These are phyloP conservation scores for Apogon talboti DNA, from an alignment of 2,797 vertebrate genomes.

Conservation along the genomic window DNA sequence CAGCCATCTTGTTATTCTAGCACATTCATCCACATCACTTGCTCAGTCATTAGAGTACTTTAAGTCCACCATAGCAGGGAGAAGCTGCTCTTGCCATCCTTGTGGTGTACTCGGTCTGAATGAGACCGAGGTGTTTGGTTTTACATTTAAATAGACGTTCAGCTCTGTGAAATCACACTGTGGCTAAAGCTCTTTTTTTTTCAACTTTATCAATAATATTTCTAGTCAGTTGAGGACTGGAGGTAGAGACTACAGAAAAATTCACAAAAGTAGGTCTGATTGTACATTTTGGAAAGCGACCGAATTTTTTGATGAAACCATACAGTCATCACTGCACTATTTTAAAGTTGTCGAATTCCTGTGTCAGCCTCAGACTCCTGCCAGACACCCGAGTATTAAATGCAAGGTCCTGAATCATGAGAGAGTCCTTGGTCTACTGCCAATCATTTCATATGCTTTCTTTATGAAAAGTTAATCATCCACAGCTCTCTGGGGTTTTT, in stretches of 20 bases:
- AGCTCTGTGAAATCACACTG: conserved; percentile 8
- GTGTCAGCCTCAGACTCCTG: conserved; percentile 68
- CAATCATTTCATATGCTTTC: conserved; percentile 83
- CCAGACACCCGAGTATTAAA: conserved; percentile 74
- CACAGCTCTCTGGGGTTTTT: conserved; percentile 76
- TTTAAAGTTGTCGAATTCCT: conserved; percentile 73
- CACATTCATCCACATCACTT: conserved; percentile 79
- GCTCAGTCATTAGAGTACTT: conserved; percentile 62
- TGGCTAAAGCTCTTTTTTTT: conserved; percentile 19
- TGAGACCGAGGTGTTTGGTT: conserved; percentile 35
- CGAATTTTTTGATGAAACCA: conserved; percentile 63
- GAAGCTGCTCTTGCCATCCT: conserved; percentile 49
- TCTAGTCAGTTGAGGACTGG: conserved; percentile 35
- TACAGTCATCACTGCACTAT: conserved; percentile 65
- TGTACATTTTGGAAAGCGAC: conserved; percentile 51
- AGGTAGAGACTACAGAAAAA: conserved; percentile 44
- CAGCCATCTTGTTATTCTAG: conserved; percentile 77
- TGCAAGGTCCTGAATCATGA: conserved; percentile 67
- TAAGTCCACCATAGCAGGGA: conserved; percentile 45
- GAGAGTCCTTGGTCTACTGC: conserved; percentile 71
- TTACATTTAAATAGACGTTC: conserved; percentile 22
- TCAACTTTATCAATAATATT: conserved; percentile 41
- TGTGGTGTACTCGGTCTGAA: conserved; percentile 26
- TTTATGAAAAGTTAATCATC: conserved; percentile 85
- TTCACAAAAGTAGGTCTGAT: conserved; percentile 48